These are phyloP conservation scores for Cylindroiulus punctatus DNA, from an alignment of 2,888 invertebrate species.

Conservation along the genomic window DNA sequence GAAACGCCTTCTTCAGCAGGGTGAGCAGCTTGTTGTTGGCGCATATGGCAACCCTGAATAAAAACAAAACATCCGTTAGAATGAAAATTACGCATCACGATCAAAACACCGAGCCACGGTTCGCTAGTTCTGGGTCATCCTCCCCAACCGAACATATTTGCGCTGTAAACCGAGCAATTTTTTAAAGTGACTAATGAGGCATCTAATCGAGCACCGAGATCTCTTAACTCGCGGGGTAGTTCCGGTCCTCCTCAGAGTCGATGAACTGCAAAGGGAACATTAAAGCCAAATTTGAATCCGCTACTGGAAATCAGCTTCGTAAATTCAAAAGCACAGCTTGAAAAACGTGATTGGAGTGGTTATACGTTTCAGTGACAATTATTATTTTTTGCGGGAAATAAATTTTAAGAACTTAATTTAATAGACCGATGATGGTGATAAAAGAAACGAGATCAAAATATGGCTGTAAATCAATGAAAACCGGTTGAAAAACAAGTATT, in stretches of 20 bases:
- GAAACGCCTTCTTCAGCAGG: slow-evolving; percentile 59
- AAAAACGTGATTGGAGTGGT: neutral
- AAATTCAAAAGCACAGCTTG: neutral
- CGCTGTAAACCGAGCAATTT: neutral
- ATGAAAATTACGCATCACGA: neutral
- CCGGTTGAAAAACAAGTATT: no score
- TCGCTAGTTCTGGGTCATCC: neutral
- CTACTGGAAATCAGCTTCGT: no score
- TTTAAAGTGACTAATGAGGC: neutral
- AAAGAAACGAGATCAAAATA: no score
- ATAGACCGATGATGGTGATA: no score
- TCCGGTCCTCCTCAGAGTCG: neutral
- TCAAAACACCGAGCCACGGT: no score
- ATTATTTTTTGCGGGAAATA: no score
- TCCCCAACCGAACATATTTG: neutral
- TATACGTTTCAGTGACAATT: no score
- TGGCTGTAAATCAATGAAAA: no score
- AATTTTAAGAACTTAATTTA: no score
- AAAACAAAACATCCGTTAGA: no score
- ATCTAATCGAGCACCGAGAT: neutral
- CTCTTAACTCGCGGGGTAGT: neutral
- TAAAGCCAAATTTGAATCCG: no score
- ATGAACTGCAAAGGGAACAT: neutral
- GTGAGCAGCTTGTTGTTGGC: slow-evolving; percentile 58
- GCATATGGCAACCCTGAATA: slow-evolving; percentile 59